A percentile compares a stretch with the other conserved stretches of the same genome.
These are phyloP conservation scores for Gracilinanus agilis DNA, from an alignment of 2,113 vertebrate genomes.

Conservation along the genomic window DNA sequence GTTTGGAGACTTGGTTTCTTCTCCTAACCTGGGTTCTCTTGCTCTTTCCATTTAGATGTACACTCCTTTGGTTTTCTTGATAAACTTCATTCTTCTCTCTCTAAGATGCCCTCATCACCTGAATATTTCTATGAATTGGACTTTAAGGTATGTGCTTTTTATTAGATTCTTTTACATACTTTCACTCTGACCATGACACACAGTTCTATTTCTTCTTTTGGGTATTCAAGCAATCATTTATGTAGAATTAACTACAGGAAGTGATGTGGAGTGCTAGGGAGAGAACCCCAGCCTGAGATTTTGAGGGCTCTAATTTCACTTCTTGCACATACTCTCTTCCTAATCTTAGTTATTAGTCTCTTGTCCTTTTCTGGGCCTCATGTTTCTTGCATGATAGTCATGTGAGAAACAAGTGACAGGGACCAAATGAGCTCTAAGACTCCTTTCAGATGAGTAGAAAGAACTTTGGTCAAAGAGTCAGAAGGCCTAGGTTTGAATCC, in stretches of 20 bases:
- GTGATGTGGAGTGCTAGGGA: not conserved
- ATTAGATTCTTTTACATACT: not conserved
- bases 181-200: not conserved
- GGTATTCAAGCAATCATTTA: not conserved
- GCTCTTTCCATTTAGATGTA: slow-evolving; percentile 14
- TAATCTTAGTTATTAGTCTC: not conserved
- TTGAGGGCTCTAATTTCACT: not conserved
- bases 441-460: not conserved
- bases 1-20: not conserved
- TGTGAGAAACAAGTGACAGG: not conserved
- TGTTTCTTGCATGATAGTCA: not conserved
- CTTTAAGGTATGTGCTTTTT: slow-evolving; percentile 59
- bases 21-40: not conserved
- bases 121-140: slow-evolving; percentile 52
- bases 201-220: not conserved
- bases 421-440: not conserved
- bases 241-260: too few species aligned
- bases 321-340: not conserved
- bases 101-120: accelerated
- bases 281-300: not conserved
- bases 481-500: not conserved
- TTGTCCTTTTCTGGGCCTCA: not conserved
- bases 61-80: slow-evolving; percentile 39
- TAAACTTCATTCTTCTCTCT: slow-evolving; percentile 57
- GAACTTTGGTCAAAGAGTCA: not conserved